Evolutionary conservation across 2,113 vertebrate species (phyloP), one percentile per base, ranked within the genome.

Genomic region (Glareola pratincola): DNA sequence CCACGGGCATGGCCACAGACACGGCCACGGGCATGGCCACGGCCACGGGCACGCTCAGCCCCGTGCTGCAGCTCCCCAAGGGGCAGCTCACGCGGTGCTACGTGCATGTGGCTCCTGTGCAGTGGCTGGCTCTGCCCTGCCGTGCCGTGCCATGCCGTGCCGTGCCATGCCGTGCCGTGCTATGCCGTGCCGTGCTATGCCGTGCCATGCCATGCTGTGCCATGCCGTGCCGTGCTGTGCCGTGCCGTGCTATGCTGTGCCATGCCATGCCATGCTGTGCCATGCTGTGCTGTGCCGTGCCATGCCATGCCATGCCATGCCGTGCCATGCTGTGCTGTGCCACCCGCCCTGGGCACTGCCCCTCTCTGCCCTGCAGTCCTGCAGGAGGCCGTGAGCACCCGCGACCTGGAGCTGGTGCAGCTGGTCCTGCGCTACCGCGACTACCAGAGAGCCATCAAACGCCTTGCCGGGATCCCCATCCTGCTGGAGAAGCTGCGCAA

Each of bases 321-420:
- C 79, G 16, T 48, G 43, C 68, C 6, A 16, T 36, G 30, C 68
- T 5, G 20, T 39, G 71, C 60, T 0, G 4, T 78, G 90, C 69
- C 68, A n/a, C 2, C 7, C n/a, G 2, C 34, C 32, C 74, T 36
- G 78, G 75, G 12, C 84, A 29, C 39, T 34, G 50, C 32, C 62
- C 36, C 30, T 69, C 54, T 64, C 30, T 48, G 13, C 26, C 60
- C 73, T 0, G 2, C 98, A 99, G 99, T 99, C 72, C 98, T 99
- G 51, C 99, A 99, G 98, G 99, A 99, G 96, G 99, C 99, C 0
- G 99, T 99, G 96, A 99, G 99, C 82, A 99, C 99, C 81, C 98
- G 99, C 12, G 99, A 99, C 96, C 98, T 99, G 51, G 99, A 99
- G 96, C 91, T 99, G 94, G 99, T 99, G 87, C 99, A 99, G 91